Base-by-base conservation (phyloP, 2,797 vertebrate species). In the Eulemur albifrons region DNA sequence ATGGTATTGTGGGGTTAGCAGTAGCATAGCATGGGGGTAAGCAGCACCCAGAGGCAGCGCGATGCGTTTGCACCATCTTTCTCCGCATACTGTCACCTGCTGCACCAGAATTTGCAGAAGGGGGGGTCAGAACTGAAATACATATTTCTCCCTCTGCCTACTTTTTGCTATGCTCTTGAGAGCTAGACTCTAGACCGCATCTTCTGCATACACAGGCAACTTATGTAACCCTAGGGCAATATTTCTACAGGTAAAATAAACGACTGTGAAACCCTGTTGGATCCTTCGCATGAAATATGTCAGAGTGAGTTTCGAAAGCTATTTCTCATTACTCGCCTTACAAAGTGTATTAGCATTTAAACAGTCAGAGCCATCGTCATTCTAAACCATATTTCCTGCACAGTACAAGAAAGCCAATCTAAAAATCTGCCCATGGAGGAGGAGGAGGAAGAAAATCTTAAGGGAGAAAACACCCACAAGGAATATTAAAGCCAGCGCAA, bases 321-420 rank as follows among this genome's bases (percentile, higher is more conserved):
- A 75, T 65, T 95, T 86, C 93, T 92, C 69, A 40, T 25, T 15
- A 57, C 59, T 15, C 59, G 70, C 43, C 35, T 91, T 90, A 65
- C 80, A 89, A 52, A 94, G 20, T 32, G 25, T 32, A 61, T 20
- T 59, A 12, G 45, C 63, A 79, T 30, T 35, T 83, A 72, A 70
- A 76, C 13, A 54, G 27, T 95, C 54, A 88, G 61, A 93, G 65
- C 45, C 40, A 69, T 69, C 17, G 20, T n/a, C 40, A 20, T 52
- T 70, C 80, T 86, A 18, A 90, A 79, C 57, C 7, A 43, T 6
- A 61, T 72, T 70, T 35, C 21, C 14, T 72, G 69, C 30, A 80
- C 38, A 80, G 52, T 52, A 61, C 45, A 87, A 94, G 45, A 88
- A 89, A 94, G 25, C 5, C 45, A 81, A 52, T 40, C 80, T 57